Base-by-base conservation (phyloP, 1,140 invertebrate genomes). In the Nylanderia fulva region DNA sequence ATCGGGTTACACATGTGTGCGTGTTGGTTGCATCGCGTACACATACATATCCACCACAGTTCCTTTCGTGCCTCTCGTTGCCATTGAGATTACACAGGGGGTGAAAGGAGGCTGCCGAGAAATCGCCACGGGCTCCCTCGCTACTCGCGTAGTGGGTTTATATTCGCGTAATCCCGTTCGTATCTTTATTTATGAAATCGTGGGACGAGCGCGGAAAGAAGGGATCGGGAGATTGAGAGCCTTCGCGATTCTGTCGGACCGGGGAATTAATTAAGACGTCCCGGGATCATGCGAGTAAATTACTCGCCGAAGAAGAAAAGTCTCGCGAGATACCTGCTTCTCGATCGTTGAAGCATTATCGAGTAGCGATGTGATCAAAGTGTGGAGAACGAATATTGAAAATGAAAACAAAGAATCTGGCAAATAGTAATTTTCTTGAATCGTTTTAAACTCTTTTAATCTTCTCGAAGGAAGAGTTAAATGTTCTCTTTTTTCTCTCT, bases 151-250 rank as follows among this genome's bases (percentile, higher is more conserved):
- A 77, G 85, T 84, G 64, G 77, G 72, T 76, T 76, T 76, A 48
- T 48, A 88, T 64, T 54, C 86, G 86, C 75, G 56, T 66, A 54
- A 64, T 72, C 27, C 45, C 76, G 79, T 91, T 77, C 33, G 63
- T 79, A 54, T 66, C 77, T 75, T 77, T 74, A 58, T 80, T 79
- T 79, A 79, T 79, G 76, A 79, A 79, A 79, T 79, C 48, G 63
- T 52, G 48, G n/a, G 64, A n/a, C 18, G 24, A 64, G 58, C 58
- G 61, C 58, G 61, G 54, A 72, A 56, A 72, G 54, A 72, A 61
- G 18, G 2, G 18, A 33, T n/a, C 36, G 18, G 63, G 85, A 85
- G 80, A 79, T 79, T 79, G 76, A 79, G 63, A 79, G 76, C 63
- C 76, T 15, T 18, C 63, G 76, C 76, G 63, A 79, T 79, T 11